These are phyloP conservation scores for Myotis davidii DNA, from an alignment of 2,113 vertebrate species.

Conservation along the genomic window DNA sequence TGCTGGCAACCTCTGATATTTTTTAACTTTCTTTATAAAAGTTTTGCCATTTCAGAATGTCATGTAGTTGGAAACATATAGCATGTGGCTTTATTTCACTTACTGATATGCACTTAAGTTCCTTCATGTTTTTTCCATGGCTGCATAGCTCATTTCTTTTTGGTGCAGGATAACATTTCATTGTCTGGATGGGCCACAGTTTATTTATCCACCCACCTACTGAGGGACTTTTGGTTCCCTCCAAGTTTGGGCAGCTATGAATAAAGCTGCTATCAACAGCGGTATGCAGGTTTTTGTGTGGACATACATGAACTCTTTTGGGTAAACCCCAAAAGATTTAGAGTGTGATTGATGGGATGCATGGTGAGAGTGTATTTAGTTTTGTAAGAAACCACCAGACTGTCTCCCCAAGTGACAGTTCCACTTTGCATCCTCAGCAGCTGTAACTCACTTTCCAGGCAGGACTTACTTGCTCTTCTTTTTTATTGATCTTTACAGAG, in stretches of 20 bases:
- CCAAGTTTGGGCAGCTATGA: no score
- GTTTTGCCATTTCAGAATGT: background rate
- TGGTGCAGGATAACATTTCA: no score
- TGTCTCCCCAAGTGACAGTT: background rate
- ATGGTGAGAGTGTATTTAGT: background rate
- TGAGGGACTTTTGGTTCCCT: no score
- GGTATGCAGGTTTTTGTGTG: background rate
- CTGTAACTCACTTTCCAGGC: background rate
- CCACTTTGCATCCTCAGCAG: background rate
- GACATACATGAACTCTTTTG: background rate
- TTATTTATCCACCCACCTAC: no score
- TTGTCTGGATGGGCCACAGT: no score
- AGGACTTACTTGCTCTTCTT: background rate
- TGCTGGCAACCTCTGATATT: no score
- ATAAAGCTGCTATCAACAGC: background rate
- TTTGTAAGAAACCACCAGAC: background rate
- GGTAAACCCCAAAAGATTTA: background rate
- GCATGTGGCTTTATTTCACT: background rate
- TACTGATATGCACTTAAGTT: background rate
- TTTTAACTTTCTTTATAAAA: no score
- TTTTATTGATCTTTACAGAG: no score
- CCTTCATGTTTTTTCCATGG: background rate
- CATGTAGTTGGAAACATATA: background rate
- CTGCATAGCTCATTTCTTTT: no score
- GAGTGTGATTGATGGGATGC: no score